A percentile compares a stretch with the other conserved stretches of the same genome.
phyloP scores from a whole-genome alignment of 2,797 vertebrate species.

The Tympanoctomys barrerae region DNA sequence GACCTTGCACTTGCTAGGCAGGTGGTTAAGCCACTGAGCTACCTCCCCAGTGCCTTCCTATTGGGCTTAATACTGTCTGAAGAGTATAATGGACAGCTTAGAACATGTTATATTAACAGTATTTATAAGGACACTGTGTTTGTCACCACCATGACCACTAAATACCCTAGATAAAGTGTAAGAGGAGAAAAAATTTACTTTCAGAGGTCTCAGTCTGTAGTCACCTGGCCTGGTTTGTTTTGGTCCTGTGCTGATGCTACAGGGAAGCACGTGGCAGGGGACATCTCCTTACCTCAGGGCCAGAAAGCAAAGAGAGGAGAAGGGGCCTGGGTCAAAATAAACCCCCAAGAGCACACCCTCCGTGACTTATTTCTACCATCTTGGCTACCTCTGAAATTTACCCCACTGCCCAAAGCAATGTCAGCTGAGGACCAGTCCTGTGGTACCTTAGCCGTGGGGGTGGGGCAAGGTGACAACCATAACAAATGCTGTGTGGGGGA shows the following conservation, averaged over 20 bases:
- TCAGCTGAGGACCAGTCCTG: not conserved
- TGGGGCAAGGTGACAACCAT: not conserved
- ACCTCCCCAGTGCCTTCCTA: not conserved
- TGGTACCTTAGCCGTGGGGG: not conserved
- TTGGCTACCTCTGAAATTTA: not conserved
- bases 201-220: not conserved
- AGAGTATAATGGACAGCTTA: not conserved
- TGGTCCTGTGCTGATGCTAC: not conserved
- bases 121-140: not conserved
- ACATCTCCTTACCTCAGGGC: not conserved
- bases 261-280: not conserved
- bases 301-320: not conserved
- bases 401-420: not conserved
- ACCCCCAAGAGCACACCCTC: not conserved
- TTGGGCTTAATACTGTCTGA: not conserved
- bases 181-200: not conserved
- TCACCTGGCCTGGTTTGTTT: not conserved
- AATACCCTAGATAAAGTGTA: not conserved
- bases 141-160: too few relatives aligned
- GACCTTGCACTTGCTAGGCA: too few relatives aligned
- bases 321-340: not conserved
- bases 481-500: not conserved
- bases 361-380: not conserved
- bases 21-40: too few relatives aligned
- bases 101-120: not conserved